These are phyloP conservation scores for Acleris emargana DNA, from an alignment of 2,888 invertebrate species.

Conservation along the genomic window DNA sequence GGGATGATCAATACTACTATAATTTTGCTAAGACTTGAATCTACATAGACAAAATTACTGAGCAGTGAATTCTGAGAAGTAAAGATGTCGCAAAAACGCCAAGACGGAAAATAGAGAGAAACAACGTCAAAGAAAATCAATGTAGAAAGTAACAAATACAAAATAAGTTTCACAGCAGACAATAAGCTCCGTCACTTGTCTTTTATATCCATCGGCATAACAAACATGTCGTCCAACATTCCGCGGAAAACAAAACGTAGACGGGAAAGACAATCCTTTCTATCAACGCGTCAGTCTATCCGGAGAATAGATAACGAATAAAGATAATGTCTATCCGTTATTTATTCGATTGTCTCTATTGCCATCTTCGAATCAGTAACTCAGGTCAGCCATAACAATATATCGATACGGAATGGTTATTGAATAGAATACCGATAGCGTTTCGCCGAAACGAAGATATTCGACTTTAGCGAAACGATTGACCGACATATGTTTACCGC, in stretches of 20 bases:
- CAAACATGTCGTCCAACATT: slow-evolving; percentile 34
- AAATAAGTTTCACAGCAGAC: slow-evolving; percentile 9
- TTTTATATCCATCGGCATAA: slow-evolving; percentile 22
- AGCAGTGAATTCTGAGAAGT: too few species aligned
- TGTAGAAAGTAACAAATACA: slow-evolving; percentile 12
- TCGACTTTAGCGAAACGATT: slow-evolving; percentile 47
- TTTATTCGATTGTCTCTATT: slow-evolving; percentile 76
- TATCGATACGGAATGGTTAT: slow-evolving; percentile 75
- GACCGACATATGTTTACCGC: slow-evolving; percentile 24
- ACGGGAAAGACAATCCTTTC: slow-evolving; percentile 33
- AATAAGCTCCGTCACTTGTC: slow-evolving; percentile 25
- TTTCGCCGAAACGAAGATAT: slow-evolving; percentile 55
- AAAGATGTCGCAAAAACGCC: too few species aligned
- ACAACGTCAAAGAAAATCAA: slow-evolving; percentile 14
- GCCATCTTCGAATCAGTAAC: slow-evolving; percentile 74
- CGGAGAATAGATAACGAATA: slow-evolving; percentile 57
- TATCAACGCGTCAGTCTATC: slow-evolving; percentile 32
- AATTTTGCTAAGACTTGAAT: too few species aligned
- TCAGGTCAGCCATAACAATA: slow-evolving; percentile 77
- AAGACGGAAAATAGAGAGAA: background rate
- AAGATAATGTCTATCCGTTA: slow-evolving; percentile 68
- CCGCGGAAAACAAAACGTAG: slow-evolving; percentile 40
- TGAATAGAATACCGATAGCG: slow-evolving; percentile 70
- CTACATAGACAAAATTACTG: too few species aligned
- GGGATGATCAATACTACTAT: too few species aligned